Evolutionary conservation across 2,797 vertebrate species (phyloP), one percentile per base, ranked within the genome.

Genomic region (Micromesistius poutassou): DNA sequence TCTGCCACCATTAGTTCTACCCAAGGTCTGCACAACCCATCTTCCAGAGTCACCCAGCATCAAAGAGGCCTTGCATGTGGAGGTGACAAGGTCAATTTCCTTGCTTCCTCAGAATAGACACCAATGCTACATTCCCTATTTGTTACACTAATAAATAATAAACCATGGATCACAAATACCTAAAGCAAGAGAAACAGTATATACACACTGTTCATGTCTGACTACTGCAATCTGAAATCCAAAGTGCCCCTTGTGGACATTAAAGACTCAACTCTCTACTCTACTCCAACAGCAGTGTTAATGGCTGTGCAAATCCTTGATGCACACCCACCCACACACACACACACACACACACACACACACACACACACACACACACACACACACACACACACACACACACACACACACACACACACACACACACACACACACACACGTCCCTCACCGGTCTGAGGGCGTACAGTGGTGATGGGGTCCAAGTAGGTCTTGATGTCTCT

Each of bases 401-500:
- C 35, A 76, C 75, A 76, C 28, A 77, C 68, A 77, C 68, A 77
- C 66, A 76, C 55, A 70, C 33, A 76, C 75, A 70, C 76, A 50
- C 68, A 76, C 66, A 76, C 38, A 30, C 33, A 36, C 35, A 74
- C 12, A 70, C 70, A 76, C 46, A 78, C 30, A 80, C 55, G 33
- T 0, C 10, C 55, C 10, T 90, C 55, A 98, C 97, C 97, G 91
- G 97, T 92, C 86, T 96, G 96, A 0, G 96, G 96, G 77, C 97
- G 91, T 81, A 98, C 93, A 0, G 95, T 99, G 75, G 98, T 99
- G 84, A 98, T 93, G 62, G 96, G 92, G 91, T 98, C 97, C 91
- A 99, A 89, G 79, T 96, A 98, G 77, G 93, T 91, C 77, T 95
- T 96, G 83, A 98, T 92, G 76, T 98, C 97, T 87, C 96, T 96